phyloP scores from a whole-genome alignment of 2,888 invertebrate species.

The Oligia latruncula region DNA sequence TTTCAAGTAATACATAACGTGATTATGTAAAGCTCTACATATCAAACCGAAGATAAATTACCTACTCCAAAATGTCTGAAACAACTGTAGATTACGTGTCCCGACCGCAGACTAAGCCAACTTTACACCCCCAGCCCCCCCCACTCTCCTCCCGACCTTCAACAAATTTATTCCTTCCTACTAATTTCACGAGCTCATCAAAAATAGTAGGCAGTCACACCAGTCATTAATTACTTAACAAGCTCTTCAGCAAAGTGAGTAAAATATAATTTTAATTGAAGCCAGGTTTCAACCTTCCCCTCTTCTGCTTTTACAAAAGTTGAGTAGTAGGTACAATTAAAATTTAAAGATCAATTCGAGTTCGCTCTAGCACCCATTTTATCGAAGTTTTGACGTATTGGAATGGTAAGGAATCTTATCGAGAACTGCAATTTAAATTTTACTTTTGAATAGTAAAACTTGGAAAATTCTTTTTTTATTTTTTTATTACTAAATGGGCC shows the following conservation, averaged over 20 bases:
- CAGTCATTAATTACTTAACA: constrained; percentile 61
- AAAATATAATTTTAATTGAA: constrained; percentile 62
- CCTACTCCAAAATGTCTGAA: constrained; percentile 40
- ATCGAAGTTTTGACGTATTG: constrained; percentile 19
- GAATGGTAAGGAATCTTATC: constrained; percentile 18
- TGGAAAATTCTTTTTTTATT: too few species aligned
- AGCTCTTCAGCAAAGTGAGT: constrained; percentile 50
- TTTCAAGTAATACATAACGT: background rate
- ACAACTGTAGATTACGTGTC: constrained; percentile 34
- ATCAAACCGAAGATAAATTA: constrained; percentile 38
- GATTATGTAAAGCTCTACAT: constrained; percentile 8
- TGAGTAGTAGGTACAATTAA: constrained; percentile 26
- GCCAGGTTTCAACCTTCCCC: constrained; percentile 42
- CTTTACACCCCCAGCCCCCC: background rate
- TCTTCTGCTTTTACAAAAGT: constrained; percentile 36
- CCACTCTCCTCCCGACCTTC: background rate
- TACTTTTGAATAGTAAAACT: background rate
- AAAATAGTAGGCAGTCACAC: constrained; percentile 54
- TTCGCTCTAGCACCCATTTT: constrained; percentile 12
- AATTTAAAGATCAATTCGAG: constrained; percentile 37
- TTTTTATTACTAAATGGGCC: too few species aligned
- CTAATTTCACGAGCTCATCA: constrained; percentile 56
- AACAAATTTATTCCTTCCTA: constrained; percentile 39
- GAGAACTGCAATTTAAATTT: constrained; percentile 9
- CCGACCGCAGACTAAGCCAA: constrained; percentile 12